A percentile compares a stretch with the other conserved stretches of the same genome.
Evolutionary conservation across 2,113 vertebrate genomes (phyloP).

Genomic region (Vulpes lagopus): DNA sequence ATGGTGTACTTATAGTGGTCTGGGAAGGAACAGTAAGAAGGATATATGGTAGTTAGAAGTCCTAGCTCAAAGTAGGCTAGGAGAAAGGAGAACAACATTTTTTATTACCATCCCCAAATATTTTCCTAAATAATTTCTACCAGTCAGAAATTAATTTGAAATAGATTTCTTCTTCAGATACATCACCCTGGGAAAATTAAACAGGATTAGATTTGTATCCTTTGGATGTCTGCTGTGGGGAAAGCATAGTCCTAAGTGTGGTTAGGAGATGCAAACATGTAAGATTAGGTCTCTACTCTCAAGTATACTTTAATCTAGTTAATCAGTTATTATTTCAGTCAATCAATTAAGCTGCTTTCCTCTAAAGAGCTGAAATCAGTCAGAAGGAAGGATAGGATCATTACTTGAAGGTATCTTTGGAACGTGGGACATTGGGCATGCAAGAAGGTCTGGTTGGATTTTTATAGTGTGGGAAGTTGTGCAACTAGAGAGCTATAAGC

Average conservation of each 20-base stretch:
- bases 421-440: not conserved
- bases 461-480: not conserved
- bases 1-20: not conserved
- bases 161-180: slow-evolving; percentile 62
- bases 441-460: not conserved
- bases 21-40: not conserved
- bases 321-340: not conserved
- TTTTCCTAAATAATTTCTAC: slow-evolving; percentile 43
- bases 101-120: not conserved
- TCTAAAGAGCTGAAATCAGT: not conserved
- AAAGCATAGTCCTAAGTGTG: not conserved
- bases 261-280: not conserved
- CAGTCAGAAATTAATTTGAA: slow-evolving; percentile 50
- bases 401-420: not conserved
- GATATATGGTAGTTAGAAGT: not conserved
- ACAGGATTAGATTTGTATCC: not conserved
- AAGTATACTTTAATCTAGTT: not conserved
- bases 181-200: slow-evolving; percentile 37
- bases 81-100: not conserved
- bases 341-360: not conserved
- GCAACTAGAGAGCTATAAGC: not conserved
- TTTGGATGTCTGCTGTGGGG: slow-evolving; percentile 19
- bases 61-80: not conserved
- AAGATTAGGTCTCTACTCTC: not conserved
- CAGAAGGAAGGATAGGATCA: not conserved